phyloP scores from a whole-genome alignment of 2,797 vertebrate genomes.

The Cyclura pinguis region DNA sequence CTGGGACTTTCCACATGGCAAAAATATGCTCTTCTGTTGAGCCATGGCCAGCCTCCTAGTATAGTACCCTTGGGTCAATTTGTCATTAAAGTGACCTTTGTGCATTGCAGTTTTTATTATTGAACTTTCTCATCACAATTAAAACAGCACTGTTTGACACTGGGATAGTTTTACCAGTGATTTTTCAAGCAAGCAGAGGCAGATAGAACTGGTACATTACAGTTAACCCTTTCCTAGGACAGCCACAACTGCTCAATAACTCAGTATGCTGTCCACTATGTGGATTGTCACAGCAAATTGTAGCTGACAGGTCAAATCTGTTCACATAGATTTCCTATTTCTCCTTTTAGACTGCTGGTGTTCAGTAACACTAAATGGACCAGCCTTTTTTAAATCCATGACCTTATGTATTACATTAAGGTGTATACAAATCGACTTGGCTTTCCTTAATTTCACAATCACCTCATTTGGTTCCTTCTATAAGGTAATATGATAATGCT shows the following conservation, averaged over 20 bases:
- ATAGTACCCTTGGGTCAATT: not conserved
- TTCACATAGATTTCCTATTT: constrained; percentile 78
- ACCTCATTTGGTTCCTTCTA: constrained; percentile 30
- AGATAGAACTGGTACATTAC: constrained; percentile 39
- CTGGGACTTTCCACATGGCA: not conserved
- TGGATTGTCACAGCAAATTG: constrained; percentile 67
- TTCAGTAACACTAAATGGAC: constrained; percentile 74
- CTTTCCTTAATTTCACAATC: constrained; percentile 67
- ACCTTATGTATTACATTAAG: constrained; percentile 54
- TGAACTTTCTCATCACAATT: constrained; percentile 5
- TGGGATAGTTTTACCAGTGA: constrained; percentile 36
- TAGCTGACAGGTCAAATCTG: constrained; percentile 76
- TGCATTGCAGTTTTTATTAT: not conserved
- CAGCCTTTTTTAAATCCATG: constrained; percentile 66
- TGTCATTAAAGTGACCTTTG: not conserved
- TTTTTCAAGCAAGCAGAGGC: constrained; percentile 22
- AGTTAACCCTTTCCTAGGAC: constrained; percentile 39
- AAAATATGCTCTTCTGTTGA: not conserved
- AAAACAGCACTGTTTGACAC: constrained; percentile 19
- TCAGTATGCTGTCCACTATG: constrained; percentile 38
- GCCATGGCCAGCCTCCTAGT: not conserved
- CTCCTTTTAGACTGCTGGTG: constrained; percentile 66
- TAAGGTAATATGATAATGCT: fast-evolving
- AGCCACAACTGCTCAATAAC: constrained; percentile 53
- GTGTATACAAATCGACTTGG: constrained; percentile 52